A percentile compares a stretch with the other conserved stretches of the same genome.
Evolutionary conservation across 2,888 invertebrate genomes (phyloP).

Genomic region (Apotomis turbidana): DNA sequence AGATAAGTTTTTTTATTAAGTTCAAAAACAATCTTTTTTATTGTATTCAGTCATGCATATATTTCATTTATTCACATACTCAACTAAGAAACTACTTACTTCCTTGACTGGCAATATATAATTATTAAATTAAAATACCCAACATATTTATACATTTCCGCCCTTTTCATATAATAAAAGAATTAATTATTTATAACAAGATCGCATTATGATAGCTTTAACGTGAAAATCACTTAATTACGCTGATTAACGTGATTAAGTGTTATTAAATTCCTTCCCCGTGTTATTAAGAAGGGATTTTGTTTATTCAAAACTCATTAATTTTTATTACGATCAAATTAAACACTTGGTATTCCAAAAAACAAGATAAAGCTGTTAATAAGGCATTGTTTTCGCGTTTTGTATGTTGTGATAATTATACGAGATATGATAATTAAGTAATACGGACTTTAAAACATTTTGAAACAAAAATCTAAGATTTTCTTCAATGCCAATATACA

Average conservation of each 20-base stretch:
- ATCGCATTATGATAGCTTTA: conserved; percentile 22
- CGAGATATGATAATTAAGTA: conserved; percentile 7
- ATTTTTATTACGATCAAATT: conserved; percentile 21
- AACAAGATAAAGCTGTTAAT: conserved; percentile 28
- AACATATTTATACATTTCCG: conserved; percentile 17
- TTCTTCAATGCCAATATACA: too few species aligned
- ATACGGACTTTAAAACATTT: neutral
- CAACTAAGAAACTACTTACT: neutral
- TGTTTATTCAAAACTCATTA: conserved; percentile 35
- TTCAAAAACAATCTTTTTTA: too few species aligned
- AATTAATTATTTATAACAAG: conserved; percentile 14
- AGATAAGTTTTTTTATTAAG: too few species aligned
- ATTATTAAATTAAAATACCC: conserved; percentile 2
- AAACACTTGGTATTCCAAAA: neutral
- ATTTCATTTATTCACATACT: too few species aligned
- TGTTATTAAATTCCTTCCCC: conserved; percentile 16
- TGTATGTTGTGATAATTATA: conserved; percentile 16
- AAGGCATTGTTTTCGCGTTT: conserved; percentile 25
- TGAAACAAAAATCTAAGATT: neutral
- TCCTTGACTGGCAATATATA: neutral
- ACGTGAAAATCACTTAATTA: conserved; percentile 34
- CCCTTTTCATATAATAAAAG: conserved; percentile 14
- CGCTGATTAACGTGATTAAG: conserved; percentile 9
- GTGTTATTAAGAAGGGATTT: conserved; percentile 29
- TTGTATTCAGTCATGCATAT: too few species aligned